Conservation (phyloP, 2,113 vertebrate genomes). For the Strix aluco region DNA sequence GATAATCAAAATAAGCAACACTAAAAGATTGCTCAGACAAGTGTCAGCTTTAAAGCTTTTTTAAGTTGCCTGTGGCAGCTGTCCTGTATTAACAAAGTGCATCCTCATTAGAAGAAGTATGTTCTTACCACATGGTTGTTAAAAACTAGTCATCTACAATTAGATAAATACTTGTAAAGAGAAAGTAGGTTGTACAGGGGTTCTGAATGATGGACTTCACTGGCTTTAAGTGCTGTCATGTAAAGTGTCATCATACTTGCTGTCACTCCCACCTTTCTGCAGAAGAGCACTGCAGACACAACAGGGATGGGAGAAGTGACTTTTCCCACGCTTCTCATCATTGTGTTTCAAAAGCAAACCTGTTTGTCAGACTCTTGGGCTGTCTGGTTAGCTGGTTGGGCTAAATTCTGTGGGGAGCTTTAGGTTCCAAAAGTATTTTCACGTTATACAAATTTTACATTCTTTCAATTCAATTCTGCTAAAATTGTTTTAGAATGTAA, state of each 20-base stretch:
- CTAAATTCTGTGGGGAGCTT: not conserved
- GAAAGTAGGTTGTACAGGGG: not conserved
- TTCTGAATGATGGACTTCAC: not conserved
- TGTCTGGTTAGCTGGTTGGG: not conserved
- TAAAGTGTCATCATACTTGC: not conserved
- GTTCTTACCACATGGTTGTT: not conserved
- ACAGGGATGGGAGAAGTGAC: not conserved
- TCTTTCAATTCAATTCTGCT: not conserved
- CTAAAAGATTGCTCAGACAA: not conserved
- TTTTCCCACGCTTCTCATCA: not conserved
- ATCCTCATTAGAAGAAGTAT: not conserved
- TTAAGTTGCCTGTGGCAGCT: not conserved
- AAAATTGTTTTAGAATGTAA: not conserved
- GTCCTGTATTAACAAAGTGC: not conserved
- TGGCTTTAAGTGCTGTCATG: not conserved
- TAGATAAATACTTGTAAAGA: not conserved
- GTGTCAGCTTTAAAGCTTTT: not conserved
- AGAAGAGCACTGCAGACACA: not conserved
- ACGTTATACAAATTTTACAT: not conserved
- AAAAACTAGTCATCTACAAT: not conserved
- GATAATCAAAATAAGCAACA: not conserved
- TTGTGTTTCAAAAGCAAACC: not conserved
- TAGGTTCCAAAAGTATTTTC: not conserved
- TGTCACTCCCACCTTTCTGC: not conserved
- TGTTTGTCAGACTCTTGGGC: not conserved